Base-by-base conservation (phyloP, 1,140 invertebrate species). In the Arion vulgaris region DNA sequence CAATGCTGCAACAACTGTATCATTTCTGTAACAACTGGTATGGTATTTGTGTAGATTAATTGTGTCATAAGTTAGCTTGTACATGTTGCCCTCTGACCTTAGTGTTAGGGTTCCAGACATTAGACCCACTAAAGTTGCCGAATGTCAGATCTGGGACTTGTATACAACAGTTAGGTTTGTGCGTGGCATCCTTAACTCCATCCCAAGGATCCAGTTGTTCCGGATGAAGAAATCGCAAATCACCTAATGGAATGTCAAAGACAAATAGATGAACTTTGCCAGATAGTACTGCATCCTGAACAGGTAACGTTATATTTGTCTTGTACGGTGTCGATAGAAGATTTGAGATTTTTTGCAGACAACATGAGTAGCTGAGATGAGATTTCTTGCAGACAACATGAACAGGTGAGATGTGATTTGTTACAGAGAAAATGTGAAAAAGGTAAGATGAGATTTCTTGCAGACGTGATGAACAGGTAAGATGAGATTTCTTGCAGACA, bases 41-140 rank as follows among this genome's bases (percentile, higher is more conserved):
- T n/a, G n/a, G n/a, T n/a, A n/a, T n/a, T n/a, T n/a, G n/a, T n/a
- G n/a, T n/a, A n/a, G n/a, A n/a, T n/a, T n/a, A n/a, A n/a, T n/a
- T n/a, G n/a, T n/a, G n/a, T n/a, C n/a, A n/a, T n/a, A n/a, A n/a
- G n/a, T n/a, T n/a, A n/a, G n/a, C n/a, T n/a, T n/a, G n/a, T n/a
- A n/a, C n/a, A n/a, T n/a, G n/a, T n/a, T n/a, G n/a, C n/a, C n/a
- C 1, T 17, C 77, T 68, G 28, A 80, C 78, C 49, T 94, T 95
- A 4, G 97, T 98, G 90, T 98, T 98, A 36, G 98, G 96, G 92
- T 99, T 99, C 98, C 98, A 99, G 95, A 98, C 97, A 81, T 95
- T 95, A 7, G 97, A 95, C 28, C 98, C 98, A 7, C 95, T 93
- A 92, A 99, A 99, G 91, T 97, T 95, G 41, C 96, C 96, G 89